These are phyloP conservation scores for Panagrolaimus sp. DNA, from an alignment of 1,140 invertebrate species.

Conservation along the genomic window DNA sequence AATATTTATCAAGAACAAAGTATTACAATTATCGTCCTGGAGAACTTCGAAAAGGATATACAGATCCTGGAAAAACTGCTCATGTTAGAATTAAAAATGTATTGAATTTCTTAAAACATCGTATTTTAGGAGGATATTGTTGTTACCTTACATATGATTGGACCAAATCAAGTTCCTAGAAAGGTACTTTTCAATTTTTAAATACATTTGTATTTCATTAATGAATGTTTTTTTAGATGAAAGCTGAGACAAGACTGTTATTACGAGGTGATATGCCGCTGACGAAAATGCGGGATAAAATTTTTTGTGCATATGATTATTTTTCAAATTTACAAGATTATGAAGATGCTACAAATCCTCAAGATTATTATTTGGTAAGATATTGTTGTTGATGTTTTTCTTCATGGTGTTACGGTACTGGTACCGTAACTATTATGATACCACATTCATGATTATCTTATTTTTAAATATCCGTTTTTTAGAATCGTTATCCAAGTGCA, in stretches of 20 bases:
- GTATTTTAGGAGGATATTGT: conserved; percentile 36
- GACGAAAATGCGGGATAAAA: conserved; percentile 58
- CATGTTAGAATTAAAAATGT: too few species aligned
- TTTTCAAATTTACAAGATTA: conserved; percentile 59
- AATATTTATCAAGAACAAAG: neutral
- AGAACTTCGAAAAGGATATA: conserved; percentile 1
- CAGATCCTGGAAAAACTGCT: neutral
- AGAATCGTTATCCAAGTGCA: conserved; percentile 61
- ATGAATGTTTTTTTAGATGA: conserved; percentile 32
- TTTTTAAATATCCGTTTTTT: conserved; percentile 38
- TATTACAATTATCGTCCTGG: neutral
- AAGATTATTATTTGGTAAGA: conserved; percentile 40
- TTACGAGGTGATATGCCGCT: conserved; percentile 59
- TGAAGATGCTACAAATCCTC: conserved; percentile 46
- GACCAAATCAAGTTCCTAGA: conserved; percentile 17
- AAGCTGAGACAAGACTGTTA: conserved; percentile 54
- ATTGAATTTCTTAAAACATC: too few species aligned
- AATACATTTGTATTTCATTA: conserved; percentile 20
- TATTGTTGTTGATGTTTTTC: too few species aligned
- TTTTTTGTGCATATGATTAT: conserved; percentile 59
- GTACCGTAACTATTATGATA: too few species aligned
- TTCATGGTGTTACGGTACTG: too few species aligned
- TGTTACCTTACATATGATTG: conserved; percentile 42
- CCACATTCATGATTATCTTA: conserved; percentile 21
- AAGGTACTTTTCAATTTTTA: conserved; percentile 17